Evolutionary conservation across 2,113 vertebrate species (phyloP).

Genomic region (Lipophrys pholis): DNA sequence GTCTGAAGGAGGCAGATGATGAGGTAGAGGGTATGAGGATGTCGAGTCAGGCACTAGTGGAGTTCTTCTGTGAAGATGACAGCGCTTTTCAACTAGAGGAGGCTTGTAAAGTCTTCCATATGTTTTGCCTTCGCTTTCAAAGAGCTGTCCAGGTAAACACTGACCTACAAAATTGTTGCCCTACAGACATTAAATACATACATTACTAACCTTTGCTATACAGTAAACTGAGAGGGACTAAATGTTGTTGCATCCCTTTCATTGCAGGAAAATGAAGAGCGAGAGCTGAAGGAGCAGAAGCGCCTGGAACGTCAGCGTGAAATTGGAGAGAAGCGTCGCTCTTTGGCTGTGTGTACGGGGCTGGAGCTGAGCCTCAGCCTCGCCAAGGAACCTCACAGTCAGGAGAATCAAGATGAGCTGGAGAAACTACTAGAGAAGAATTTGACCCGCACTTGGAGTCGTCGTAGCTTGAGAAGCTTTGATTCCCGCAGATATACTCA

Average conservation of each 20-base stretch:
- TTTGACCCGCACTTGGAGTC: constrained; percentile 76
- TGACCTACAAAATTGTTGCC: neutral
- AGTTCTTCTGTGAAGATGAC: constrained; percentile 87
- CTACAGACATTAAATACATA: neutral
- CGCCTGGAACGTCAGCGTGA: constrained; percentile 80
- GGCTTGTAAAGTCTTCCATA: constrained; percentile 81
- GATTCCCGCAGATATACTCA: constrained; percentile 67
- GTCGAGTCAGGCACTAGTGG: constrained; percentile 82
- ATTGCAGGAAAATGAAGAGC: constrained; percentile 83
- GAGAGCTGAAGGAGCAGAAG: constrained; percentile 83
- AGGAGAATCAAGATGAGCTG: constrained; percentile 77
- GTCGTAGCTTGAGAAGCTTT: constrained; percentile 77
- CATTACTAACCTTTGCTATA: neutral
- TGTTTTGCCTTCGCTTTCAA: constrained; percentile 83
- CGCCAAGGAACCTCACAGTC: constrained; percentile 48
- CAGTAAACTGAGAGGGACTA: neutral
- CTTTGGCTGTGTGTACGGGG: constrained; percentile 78
- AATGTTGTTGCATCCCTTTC: neutral
- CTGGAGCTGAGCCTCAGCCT: constrained; percentile 65
- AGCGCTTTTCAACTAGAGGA: constrained; percentile 83
- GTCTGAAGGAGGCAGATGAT: constrained; percentile 78
- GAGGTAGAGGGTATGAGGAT: constrained; percentile 80
- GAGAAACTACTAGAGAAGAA: constrained; percentile 83
- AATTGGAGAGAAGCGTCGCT: constrained; percentile 81
- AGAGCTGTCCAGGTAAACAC: constrained; percentile 80